phyloP scores from a whole-genome alignment of 1,140 invertebrate genomes.

The Hermetia illucens region DNA sequence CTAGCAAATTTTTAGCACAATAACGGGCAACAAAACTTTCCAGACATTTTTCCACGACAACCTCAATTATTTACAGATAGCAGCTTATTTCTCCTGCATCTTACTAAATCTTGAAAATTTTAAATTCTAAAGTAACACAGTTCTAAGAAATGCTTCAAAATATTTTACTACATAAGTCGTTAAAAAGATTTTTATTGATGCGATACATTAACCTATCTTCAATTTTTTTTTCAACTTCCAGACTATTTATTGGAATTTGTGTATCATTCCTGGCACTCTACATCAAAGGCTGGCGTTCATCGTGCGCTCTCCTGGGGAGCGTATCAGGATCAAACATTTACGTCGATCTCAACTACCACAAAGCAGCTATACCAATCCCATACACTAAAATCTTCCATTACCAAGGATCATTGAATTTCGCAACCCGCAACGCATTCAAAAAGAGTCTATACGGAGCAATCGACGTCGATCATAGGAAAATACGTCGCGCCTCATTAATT shows the following conservation, averaged over 20 bases:
- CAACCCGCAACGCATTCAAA: constrained; percentile 21
- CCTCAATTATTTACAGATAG: too few relatives aligned
- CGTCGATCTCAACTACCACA: constrained; percentile 23
- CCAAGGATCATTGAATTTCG: constrained; percentile 26
- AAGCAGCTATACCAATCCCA: constrained; percentile 20
- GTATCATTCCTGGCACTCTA: constrained; percentile 21
- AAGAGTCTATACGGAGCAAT: constrained; percentile 16
- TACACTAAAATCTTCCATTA: constrained; percentile 26
- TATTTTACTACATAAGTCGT: too few relatives aligned
- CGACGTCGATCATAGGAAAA: constrained; percentile 11
- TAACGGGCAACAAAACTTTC: too few relatives aligned
- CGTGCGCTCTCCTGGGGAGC: constrained; percentile 18
- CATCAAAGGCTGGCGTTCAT: constrained; percentile 25
- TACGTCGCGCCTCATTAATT: constrained; percentile 6
- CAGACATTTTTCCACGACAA: too few relatives aligned
- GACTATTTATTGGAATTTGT: constrained; percentile 20
- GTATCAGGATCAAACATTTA: constrained; percentile 20
- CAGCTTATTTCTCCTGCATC: too few relatives aligned
- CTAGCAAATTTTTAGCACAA: too few relatives aligned
- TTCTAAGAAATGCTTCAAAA: too few relatives aligned
- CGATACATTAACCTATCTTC: neutral
- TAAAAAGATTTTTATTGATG: neutral
- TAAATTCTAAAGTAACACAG: too few relatives aligned
- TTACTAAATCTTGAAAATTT: too few relatives aligned
- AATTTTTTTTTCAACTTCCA: constrained; percentile 8